A percentile compares a stretch with the other conserved stretches of the same genome.
Conservation (phyloP, 2,797 vertebrate genomes). For the Tokudaia tokunoshimensis region DNA sequence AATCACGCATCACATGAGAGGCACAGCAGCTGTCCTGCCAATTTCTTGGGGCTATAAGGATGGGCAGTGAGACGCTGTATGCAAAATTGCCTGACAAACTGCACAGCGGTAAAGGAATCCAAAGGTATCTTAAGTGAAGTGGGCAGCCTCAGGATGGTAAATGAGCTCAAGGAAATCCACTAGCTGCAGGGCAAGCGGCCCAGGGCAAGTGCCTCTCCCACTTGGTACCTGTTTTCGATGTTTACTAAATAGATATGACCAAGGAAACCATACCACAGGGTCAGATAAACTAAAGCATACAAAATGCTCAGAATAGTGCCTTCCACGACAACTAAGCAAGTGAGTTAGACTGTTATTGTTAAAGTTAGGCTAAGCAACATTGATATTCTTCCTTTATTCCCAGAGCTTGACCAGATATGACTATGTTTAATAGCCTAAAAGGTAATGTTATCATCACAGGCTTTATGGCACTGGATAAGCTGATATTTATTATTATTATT, state of each 20-base stretch:
- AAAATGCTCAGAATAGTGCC: neutral
- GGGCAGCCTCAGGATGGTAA: neutral
- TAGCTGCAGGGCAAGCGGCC: neutral
- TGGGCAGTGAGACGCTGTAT: constrained; percentile 22
- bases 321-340: neutral
- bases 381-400: neutral
- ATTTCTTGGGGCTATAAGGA: constrained; percentile 54
- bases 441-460: neutral
- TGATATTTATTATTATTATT: neutral
- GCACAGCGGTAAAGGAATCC: neutral
- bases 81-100: constrained; percentile 19
- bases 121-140: neutral
- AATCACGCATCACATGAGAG: constrained; percentile 72
- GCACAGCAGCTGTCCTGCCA: constrained; percentile 61
- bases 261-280: neutral
- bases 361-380: neutral
- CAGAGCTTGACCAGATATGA: neutral
- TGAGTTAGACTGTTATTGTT: neutral
- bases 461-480: neutral
- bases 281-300: neutral
- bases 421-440: neutral
- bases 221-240: neutral
- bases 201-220: rapidly evolving
- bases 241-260: neutral
- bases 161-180: neutral